phyloP scores from a whole-genome alignment of 2,888 invertebrate genomes.

The Agrilus biguttatus region DNA sequence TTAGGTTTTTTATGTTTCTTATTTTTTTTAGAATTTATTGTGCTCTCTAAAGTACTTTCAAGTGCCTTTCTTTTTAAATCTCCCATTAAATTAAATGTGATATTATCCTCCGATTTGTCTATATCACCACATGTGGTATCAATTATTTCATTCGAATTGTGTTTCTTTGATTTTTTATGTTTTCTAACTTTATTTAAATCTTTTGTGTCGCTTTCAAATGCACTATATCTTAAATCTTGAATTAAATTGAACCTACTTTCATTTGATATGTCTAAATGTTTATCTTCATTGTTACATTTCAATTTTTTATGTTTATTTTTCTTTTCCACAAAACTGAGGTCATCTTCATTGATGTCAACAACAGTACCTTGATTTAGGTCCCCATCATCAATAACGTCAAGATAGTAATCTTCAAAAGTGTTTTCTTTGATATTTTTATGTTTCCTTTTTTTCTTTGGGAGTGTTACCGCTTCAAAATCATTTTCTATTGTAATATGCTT shows the following conservation, averaged over 20 bases:
- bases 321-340: not conserved
- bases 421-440: not conserved
- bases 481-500: too few species aligned
- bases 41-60: slow-evolving; percentile 2
- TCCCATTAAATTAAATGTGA: too few species aligned
- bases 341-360: not conserved
- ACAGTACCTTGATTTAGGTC: too few species aligned
- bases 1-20: slow-evolving; percentile 9
- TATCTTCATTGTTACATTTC: not conserved
- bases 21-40: slow-evolving; percentile 1
- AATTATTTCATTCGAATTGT: not conserved
- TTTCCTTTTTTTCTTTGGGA: slow-evolving; percentile 2
- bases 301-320: not conserved
- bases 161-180: slow-evolving; percentile 5
- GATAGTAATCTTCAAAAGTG: not conserved
- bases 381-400: not conserved
- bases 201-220: not conserved
- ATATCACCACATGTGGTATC: too few species aligned
- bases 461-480: not conserved
- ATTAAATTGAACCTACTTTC: too few species aligned
- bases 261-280: too few species aligned
- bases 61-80: not conserved
- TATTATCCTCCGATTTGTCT: too few species aligned
- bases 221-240: too few species aligned
- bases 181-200: slow-evolving; percentile 1